These are phyloP conservation scores for Gari tellinella DNA, from an alignment of 2,888 invertebrate species.

Conservation along the genomic window DNA sequence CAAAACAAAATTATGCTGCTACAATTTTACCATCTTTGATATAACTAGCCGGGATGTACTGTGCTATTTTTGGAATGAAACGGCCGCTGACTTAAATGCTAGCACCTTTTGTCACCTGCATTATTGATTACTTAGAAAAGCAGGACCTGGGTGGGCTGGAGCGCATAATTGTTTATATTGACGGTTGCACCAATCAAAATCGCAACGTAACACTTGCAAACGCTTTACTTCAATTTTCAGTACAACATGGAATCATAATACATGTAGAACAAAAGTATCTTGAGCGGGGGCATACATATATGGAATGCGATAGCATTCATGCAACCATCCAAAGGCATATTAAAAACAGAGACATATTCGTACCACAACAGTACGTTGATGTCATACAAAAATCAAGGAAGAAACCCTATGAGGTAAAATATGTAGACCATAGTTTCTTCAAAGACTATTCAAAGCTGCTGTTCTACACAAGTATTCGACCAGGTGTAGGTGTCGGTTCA, in stretches of 20 bases:
- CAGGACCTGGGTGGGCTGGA: constrained; percentile 3
- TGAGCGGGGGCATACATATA: constrained; percentile 40
- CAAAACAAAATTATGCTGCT: constrained; percentile 53
- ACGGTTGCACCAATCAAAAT: constrained; percentile 38
- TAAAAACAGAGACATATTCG: constrained; percentile 19
- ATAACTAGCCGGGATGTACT: constrained; percentile 22
- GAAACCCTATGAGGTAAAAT: constrained; percentile 26
- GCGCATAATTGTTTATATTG: constrained; percentile 47
- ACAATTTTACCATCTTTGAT: constrained; percentile 52
- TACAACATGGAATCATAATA: too few species aligned
- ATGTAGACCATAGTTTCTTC: constrained; percentile 37
- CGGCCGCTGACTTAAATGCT: constrained; percentile 24
- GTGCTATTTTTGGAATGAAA: constrained; percentile 61
- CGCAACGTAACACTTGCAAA: too few species aligned
- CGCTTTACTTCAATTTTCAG: too few species aligned
- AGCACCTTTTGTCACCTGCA: constrained; percentile 28
- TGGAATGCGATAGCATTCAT: constrained; percentile 46
- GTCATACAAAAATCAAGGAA: constrained; percentile 16
- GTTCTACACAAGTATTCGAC: constrained; percentile 27
- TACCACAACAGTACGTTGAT: constrained; percentile 26
- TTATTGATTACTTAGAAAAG: not conserved
- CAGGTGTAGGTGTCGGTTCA: constrained; percentile 18
- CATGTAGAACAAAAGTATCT: constrained; percentile 35
- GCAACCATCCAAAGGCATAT: constrained; percentile 29
- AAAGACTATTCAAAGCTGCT: constrained; percentile 20